These are phyloP conservation scores for Drosophila auraria DNA, from an alignment of 1,140 invertebrate species.

Conservation along the genomic window DNA sequence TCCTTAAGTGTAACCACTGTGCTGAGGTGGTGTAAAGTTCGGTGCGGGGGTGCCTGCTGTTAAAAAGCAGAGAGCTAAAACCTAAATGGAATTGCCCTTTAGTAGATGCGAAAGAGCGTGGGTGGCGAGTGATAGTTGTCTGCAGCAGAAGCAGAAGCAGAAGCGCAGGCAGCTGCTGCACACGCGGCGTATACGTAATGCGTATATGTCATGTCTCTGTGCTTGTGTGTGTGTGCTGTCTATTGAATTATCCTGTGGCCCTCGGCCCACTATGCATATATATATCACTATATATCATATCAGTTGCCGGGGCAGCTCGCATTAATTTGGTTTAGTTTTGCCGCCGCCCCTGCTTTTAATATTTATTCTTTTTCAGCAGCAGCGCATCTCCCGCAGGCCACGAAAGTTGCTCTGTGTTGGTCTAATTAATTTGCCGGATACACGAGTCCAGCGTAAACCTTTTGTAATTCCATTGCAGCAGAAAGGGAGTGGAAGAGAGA, in stretches of 20 bases:
- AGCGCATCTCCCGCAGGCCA: slow-evolving; percentile 2
- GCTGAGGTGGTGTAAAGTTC: too few species aligned
- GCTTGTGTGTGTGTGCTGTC: not conserved
- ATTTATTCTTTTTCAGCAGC: not conserved
- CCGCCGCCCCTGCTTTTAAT: not conserved
- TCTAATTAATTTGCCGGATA: slow-evolving; percentile 26
- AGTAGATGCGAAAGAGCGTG: not conserved
- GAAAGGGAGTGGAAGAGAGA: not conserved
- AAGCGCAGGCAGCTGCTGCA: not conserved
- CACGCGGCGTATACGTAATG: slow-evolving; percentile 35
- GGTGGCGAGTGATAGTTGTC: slow-evolving; percentile 13
- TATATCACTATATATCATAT: slow-evolving; percentile 1
- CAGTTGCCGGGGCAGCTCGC: slow-evolving; percentile 6
- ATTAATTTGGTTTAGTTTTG: slow-evolving; percentile 20
- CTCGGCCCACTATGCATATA: not conserved
- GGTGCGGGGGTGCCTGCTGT: not conserved
- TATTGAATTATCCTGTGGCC: slow-evolving; percentile 34
- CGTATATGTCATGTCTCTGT: not conserved
- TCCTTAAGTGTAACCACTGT: not conserved
- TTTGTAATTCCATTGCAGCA: slow-evolving; percentile 16
- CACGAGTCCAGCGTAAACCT: slow-evolving; percentile 1
- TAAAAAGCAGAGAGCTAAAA: slow-evolving; percentile 25
- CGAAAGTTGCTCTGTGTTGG: slow-evolving; percentile 14
- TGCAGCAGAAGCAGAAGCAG: slow-evolving; percentile 14
- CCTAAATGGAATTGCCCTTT: slow-evolving; percentile 48